Evolutionary conservation across 2,888 invertebrate genomes (phyloP), one percentile per base, ranked within the genome.

Genomic region (Ephialtes manifestator): DNA sequence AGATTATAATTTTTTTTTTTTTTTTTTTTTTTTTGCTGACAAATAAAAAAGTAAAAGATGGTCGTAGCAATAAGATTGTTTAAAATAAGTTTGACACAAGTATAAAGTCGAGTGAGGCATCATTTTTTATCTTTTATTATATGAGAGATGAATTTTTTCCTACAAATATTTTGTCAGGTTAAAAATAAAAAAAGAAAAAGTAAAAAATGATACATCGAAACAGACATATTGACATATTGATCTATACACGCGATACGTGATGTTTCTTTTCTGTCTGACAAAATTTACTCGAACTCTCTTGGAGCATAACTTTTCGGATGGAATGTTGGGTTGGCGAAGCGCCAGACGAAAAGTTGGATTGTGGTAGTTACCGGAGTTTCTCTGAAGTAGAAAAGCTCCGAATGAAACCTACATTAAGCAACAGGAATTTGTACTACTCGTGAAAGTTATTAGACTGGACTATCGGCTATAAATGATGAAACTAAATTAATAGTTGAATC

Each of bases 281-380:
- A 7, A 55, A n/a, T 20, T 11, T 4, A 8, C 20, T 20, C 20
- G 31, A 15, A 28, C 10, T 51, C 20, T 28, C 20, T 15, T 18
- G 31, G 8, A 24, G 46, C 13, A 46, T 46, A 67, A 13, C 20
- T 67, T 67, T 67, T 13, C 4, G 24, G 20, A 2, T 8, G 4
- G 10, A 13, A 10, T 20, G n/a, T 58, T 58, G 24, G 46, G 24
- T 24, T 55, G 58, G 18, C 18, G 15, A 39, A 24, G 24, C 13
- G 58, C 58, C 72, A 46, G 20, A 15, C 60, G 35, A 58, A 60
- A 74, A 74, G 60, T 74, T 74, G 8, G 46, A 7, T 74, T 18
- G 18, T n/a, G 4, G 60, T 43, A 43, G 20, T 20, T 39, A 24
- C 58, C 15, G 1, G 10, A 58, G 28, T 58, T 58, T 28, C 11